Percentiles rank a stretch among this genome's conserved stretches.
Evolutionary conservation across 2,797 vertebrate species (phyloP).

Genomic region (Rhabdomys pumilio): DNA sequence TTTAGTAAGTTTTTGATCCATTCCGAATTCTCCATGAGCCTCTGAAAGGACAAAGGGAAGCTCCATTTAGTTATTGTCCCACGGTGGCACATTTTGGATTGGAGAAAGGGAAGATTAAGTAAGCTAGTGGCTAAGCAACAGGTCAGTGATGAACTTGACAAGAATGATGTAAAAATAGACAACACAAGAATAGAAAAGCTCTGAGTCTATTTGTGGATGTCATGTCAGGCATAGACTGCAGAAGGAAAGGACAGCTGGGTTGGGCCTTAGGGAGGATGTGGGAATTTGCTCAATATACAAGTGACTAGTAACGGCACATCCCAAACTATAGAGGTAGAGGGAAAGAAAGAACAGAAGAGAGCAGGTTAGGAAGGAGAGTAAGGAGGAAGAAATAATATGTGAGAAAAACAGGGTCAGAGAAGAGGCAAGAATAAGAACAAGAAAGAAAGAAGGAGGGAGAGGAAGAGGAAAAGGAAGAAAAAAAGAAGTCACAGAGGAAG

Average conservation of each 20-base stretch:
- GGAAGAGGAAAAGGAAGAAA: no score
- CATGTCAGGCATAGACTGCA: background rate
- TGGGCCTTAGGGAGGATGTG: background rate
- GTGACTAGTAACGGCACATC: background rate
- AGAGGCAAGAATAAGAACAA: no score
- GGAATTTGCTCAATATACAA: background rate
- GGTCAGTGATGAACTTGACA: background rate
- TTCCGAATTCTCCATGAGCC: background rate
- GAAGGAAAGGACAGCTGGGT: background rate
- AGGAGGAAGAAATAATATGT: background rate
- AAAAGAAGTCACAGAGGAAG: background rate
- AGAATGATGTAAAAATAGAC: background rate
- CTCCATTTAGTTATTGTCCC: background rate
- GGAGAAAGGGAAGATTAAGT: background rate
- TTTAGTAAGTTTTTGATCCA: constrained; percentile 37
- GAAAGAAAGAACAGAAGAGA: no score
- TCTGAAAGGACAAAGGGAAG: constrained; percentile 53
- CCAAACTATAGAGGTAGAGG: background rate
- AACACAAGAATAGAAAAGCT: background rate
- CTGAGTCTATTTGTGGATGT: background rate
- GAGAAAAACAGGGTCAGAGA: background rate
- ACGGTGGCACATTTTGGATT: background rate
- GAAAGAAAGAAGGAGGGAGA: background rate
- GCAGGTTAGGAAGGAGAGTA: background rate
- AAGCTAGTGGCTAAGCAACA: constrained; percentile 12